phyloP scores from a whole-genome alignment of 2,888 invertebrate genomes.

The Melanchra persicariae region DNA sequence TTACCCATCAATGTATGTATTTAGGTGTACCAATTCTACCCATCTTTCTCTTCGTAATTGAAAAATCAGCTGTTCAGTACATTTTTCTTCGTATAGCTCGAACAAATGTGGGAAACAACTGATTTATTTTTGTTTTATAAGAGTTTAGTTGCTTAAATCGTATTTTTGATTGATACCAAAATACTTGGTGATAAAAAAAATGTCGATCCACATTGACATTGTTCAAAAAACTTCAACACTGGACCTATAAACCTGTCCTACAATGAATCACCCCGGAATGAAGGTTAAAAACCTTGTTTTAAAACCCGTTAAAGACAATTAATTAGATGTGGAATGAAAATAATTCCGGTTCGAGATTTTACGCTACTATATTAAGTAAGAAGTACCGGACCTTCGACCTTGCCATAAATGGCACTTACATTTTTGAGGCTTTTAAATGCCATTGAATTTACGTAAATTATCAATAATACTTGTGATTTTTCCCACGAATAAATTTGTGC shows the following conservation, averaged over 20 bases:
- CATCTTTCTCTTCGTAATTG: too few species aligned
- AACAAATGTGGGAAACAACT: not conserved
- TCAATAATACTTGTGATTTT: slow-evolving; percentile 36
- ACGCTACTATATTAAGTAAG: slow-evolving; percentile 28
- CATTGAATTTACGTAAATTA: slow-evolving; percentile 46
- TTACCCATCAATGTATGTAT: too few species aligned
- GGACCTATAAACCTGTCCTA: slow-evolving; percentile 1
- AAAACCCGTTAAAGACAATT: slow-evolving; percentile 40
- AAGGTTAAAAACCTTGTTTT: slow-evolving; percentile 46
- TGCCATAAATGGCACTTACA: slow-evolving; percentile 42
- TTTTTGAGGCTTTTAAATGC: slow-evolving; percentile 48
- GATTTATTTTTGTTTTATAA: not conserved
- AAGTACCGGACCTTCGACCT: slow-evolving; percentile 45
- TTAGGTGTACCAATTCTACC: too few species aligned
- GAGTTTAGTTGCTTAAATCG: not conserved
- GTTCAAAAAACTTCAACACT: not conserved
- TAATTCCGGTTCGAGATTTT: slow-evolving; percentile 41
- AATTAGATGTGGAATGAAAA: slow-evolving; percentile 39
- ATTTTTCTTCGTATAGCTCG: not conserved
- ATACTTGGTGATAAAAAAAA: not conserved
- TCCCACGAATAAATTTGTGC: slow-evolving; percentile 39
- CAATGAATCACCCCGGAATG: slow-evolving; percentile 32
- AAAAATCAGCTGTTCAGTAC: too few species aligned
- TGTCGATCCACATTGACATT: not conserved
- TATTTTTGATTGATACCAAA: not conserved